These are phyloP conservation scores for Malacoraja senta DNA, from an alignment of 2,797 vertebrate genomes.

Conservation along the genomic window DNA sequence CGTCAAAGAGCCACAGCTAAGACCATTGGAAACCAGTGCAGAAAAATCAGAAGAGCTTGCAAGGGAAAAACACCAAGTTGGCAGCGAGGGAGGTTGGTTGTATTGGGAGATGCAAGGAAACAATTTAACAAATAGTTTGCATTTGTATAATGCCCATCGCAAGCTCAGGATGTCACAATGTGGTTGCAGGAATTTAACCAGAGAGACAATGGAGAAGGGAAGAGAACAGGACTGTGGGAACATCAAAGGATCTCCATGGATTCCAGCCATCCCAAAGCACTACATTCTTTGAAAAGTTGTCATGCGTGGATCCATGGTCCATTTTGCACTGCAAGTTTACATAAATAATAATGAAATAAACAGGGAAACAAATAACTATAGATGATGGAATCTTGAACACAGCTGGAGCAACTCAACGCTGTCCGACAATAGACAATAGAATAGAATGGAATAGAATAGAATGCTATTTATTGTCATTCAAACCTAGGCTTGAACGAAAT, in stretches of 20 bases:
- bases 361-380: not conserved
- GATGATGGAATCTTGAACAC: no score
- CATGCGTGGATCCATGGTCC: no score
- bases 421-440: no score
- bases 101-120: not conserved
- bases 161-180: not conserved
- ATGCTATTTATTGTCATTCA: no score
- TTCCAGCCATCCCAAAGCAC: not conserved
- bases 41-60: not conserved
- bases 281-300: not conserved
- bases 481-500: no score
- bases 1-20: no score
- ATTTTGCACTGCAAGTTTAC: not conserved
- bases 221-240: not conserved
- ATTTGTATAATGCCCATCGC: not conserved
- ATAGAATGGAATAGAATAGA: no score
- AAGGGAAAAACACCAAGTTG: not conserved
- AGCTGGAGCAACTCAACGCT: no score
- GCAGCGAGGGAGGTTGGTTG: not conserved
- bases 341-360: not conserved
- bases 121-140: not conserved
- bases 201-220: not conserved
- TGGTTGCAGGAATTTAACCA: no score
- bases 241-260: not conserved
- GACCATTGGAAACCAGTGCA: not conserved